Evolutionary conservation across 1,140 invertebrate genomes (phyloP).

Genomic region (Drosophila ercepeae): DNA sequence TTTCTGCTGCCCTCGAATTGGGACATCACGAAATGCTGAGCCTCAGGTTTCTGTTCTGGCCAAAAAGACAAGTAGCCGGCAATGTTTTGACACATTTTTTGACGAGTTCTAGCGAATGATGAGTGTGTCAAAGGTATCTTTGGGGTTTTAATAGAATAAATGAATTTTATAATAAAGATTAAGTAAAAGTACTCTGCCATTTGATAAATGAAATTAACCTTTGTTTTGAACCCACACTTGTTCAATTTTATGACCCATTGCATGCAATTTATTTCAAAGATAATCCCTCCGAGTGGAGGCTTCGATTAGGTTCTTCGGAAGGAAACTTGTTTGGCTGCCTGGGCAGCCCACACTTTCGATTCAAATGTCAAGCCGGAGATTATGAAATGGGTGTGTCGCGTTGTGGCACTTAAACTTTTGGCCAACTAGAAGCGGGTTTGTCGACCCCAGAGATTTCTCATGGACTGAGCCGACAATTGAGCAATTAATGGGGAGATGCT

Average conservation of each 20-base stretch:
- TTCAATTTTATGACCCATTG: no score
- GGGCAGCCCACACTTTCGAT: conserved; percentile 10
- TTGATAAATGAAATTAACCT: conserved; percentile 8
- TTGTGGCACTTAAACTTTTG: conserved; percentile 31
- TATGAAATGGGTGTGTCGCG: conserved; percentile 43
- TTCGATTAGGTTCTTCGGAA: conserved; percentile 17
- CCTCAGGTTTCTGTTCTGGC: not conserved
- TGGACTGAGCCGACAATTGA: conserved; percentile 32
- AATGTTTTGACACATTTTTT: conserved; percentile 23
- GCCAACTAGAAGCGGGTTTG: conserved; percentile 29
- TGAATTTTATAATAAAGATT: no score
- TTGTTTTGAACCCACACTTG: conserved; percentile 4
- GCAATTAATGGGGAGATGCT: conserved; percentile 44
- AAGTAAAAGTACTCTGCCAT: no score
- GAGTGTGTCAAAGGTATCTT: not conserved
- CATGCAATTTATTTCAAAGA: conserved; percentile 1
- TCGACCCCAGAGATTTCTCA: conserved; percentile 14
- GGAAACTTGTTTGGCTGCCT: conserved; percentile 26
- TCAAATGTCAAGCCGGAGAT: conserved; percentile 39
- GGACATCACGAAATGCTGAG: conserved; percentile 14
- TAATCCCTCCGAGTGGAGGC: conserved; percentile 1
- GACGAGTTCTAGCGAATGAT: not conserved
- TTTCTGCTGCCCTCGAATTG: conserved; percentile 26
- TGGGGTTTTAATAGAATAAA: not conserved
- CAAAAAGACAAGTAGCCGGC: not conserved